Evolutionary conservation across 2,113 vertebrate genomes (phyloP).

Genomic region (Cryptomyrus ogoouensis): DNA sequence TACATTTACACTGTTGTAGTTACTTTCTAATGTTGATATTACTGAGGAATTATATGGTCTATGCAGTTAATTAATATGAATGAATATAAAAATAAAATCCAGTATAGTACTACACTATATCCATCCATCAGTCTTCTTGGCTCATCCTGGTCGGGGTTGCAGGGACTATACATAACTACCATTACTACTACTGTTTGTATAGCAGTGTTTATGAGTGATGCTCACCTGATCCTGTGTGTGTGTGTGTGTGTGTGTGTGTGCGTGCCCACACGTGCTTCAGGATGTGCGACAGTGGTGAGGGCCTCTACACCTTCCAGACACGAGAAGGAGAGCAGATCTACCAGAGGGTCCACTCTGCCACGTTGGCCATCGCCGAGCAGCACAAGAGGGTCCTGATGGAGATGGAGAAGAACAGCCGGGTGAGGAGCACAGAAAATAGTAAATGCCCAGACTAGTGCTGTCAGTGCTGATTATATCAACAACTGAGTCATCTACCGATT

Average conservation of each 20-base stretch:
- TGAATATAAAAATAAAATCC: background rate
- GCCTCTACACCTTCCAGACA: slow-evolving; percentile 95
- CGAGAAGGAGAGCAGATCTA: slow-evolving; percentile 94
- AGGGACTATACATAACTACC: background rate
- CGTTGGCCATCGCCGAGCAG: slow-evolving; percentile 85
- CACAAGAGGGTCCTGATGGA: slow-evolving; percentile 89
- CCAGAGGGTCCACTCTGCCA: slow-evolving; percentile 88
- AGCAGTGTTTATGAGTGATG: background rate
- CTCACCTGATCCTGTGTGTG: background rate
- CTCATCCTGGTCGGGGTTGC: background rate
- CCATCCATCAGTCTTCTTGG: background rate
- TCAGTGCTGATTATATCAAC: no score
- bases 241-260: background rate
- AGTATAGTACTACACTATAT: background rate
- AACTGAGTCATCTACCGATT: no score
- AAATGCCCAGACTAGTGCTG: background rate
- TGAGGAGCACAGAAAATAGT: slow-evolving; percentile 46
- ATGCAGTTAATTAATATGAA: background rate
- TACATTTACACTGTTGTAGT: background rate
- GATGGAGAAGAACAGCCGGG: slow-evolving; percentile 87
- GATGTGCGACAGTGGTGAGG: slow-evolving; percentile 91
- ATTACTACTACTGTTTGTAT: background rate
- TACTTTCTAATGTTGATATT: background rate
- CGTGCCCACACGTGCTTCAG: slow-evolving; percentile 44
- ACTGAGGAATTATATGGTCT: background rate